phyloP scores from a whole-genome alignment of 2,797 vertebrate species.

The Rachycentron canadum region DNA sequence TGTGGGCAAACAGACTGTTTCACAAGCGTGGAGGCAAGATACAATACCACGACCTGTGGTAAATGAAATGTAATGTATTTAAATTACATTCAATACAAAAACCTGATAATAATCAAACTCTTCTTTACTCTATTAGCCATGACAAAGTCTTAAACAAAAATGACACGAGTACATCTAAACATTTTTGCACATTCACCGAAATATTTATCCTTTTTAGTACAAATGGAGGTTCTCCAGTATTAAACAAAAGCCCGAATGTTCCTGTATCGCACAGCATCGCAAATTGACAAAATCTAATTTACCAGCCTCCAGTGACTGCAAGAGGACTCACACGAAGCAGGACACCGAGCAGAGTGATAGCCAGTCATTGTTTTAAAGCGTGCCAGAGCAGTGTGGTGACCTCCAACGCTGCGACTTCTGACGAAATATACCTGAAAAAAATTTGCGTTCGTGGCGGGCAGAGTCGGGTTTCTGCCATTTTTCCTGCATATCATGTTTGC shows the following conservation, averaged over 20 bases:
- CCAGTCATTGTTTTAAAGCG: conserved; percentile 37
- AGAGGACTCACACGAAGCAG: conserved; percentile 43
- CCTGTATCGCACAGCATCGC: conserved; percentile 26
- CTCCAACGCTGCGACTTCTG: conserved; percentile 51
- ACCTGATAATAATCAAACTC: conserved; percentile 46
- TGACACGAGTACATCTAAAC: conserved; percentile 15
- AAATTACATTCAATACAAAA: conserved; percentile 36
- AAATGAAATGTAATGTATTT: conserved; percentile 47
- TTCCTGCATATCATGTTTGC: conserved; percentile 77
- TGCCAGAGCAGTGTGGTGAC: conserved; percentile 55
- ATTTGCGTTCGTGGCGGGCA: conserved; percentile 56
- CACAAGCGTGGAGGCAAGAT: conserved; percentile 3
- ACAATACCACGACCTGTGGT: conserved; percentile 5
- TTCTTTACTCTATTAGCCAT: conserved; percentile 29
- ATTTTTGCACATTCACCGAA: conserved; percentile 35
- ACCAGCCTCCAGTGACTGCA: conserved; percentile 16
- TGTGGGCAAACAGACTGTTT: conserved; percentile 22
- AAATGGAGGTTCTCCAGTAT: conserved; percentile 30
- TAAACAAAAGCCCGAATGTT: conserved; percentile 22
- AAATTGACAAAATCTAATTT: conserved; percentile 55
- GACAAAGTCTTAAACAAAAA: conserved; percentile 28
- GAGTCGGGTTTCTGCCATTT: conserved; percentile 70
- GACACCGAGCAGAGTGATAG: conserved; percentile 47
- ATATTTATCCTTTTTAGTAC: conserved; percentile 47
- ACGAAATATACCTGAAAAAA: conserved; percentile 62